Evolutionary conservation across 1,140 invertebrate genomes (phyloP).

Genomic region (Oedothorax gibbosus): DNA sequence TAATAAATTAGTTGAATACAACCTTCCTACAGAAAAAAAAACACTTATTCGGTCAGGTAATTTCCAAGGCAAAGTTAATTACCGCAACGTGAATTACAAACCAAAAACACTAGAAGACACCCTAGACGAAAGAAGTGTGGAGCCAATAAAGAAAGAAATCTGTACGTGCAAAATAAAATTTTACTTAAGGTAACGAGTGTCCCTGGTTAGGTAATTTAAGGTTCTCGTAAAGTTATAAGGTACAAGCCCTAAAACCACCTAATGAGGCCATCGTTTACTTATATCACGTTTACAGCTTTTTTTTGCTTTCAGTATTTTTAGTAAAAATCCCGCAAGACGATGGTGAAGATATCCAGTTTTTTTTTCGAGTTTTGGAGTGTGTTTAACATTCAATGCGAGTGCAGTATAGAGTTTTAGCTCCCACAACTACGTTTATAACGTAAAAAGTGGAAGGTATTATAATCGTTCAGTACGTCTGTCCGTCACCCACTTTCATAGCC

Average conservation of each 20-base stretch:
- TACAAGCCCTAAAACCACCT: background rate
- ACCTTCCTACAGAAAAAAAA: background rate
- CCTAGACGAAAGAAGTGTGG: background rate
- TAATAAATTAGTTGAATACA: background rate
- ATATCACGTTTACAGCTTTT: slow-evolving; percentile 27
- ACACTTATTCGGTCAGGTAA: background rate
- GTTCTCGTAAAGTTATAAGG: background rate
- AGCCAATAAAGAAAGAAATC: slow-evolving; percentile 7
- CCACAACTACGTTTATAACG: too few relatives aligned
- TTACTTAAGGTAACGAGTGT: background rate
- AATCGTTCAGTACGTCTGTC: too few relatives aligned
- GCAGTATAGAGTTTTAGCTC: too few relatives aligned
- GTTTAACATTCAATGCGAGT: too few relatives aligned
- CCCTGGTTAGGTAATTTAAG: slow-evolving; percentile 16
- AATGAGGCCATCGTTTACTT: slow-evolving; percentile 38
- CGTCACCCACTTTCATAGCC: too few relatives aligned
- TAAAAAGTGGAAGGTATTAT: too few relatives aligned
- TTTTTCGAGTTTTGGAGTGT: too few relatives aligned
- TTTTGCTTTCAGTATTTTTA: background rate
- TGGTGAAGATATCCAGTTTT: too few relatives aligned
- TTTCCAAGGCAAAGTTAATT: too few relatives aligned
- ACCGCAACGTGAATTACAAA: background rate
- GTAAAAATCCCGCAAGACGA: too few relatives aligned
- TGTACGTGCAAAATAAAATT: slow-evolving; percentile 1
- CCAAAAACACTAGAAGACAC: background rate